Evolutionary conservation across 2,797 vertebrate species (phyloP).

Genomic region (Poeciliopsis turneri): DNA sequence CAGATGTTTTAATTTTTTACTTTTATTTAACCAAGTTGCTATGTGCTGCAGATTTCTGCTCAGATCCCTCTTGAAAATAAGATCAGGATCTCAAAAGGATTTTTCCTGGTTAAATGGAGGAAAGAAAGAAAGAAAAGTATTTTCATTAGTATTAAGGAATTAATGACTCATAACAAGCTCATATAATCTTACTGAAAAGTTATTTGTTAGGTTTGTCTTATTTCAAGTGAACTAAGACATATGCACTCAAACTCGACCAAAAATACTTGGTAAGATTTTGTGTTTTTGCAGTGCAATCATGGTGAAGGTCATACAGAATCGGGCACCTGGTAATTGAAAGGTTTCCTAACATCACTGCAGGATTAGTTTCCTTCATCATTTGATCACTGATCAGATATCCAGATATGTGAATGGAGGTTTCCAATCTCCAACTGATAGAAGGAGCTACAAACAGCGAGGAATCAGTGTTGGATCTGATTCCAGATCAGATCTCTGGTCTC

Average conservation of each 20-base stretch:
- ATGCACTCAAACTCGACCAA: background rate
- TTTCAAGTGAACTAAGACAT: background rate
- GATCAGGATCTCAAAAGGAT: no score
- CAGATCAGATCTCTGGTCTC: conserved; percentile 2
- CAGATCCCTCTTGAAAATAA: no score
- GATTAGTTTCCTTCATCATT: background rate
- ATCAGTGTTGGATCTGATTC: background rate
- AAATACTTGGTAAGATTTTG: background rate
- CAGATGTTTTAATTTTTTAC: no score
- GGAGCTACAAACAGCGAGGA: background rate
- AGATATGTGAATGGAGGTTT: background rate
- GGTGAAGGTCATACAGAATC: background rate
- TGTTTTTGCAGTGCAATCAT: background rate
- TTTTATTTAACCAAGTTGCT: no score
- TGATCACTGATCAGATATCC: background rate
- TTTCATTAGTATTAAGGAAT: background rate
- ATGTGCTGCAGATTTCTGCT: no score
- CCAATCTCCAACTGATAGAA: background rate
- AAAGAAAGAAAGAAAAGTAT: no score
- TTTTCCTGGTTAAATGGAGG: no score
- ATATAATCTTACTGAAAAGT: background rate
- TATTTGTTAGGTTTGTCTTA: background rate
- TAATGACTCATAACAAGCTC: background rate
- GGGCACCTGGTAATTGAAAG: background rate
- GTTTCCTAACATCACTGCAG: background rate